These are phyloP conservation scores for Sceloporus tristichus DNA, from an alignment of 2,113 vertebrate species.

Conservation along the genomic window DNA sequence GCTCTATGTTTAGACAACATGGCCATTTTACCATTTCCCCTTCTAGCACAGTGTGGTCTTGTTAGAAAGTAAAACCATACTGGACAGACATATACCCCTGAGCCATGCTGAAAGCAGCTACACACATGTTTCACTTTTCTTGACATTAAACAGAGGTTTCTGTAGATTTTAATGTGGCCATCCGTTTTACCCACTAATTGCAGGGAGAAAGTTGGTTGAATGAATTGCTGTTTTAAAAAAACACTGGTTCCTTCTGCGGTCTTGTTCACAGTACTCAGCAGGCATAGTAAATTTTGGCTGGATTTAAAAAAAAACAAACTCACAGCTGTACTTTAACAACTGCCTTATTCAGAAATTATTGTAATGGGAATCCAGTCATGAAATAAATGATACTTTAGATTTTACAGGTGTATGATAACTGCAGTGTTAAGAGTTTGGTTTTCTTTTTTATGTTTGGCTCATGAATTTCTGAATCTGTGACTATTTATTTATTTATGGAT, in stretches of 20 bases:
- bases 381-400: constrained; percentile 57
- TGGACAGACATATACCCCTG: not conserved
- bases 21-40: not conserved
- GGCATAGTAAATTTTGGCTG: constrained; percentile 50
- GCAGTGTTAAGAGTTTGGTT: constrained; percentile 11
- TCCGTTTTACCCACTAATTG: constrained; percentile 12
- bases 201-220: constrained; percentile 41
- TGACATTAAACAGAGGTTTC: constrained; percentile 30
- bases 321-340: constrained; percentile 14
- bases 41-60: not conserved
- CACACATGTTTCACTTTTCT: constrained; percentile 23
- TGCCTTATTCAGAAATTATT: constrained; percentile 18
- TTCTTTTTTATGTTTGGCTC: constrained; percentile 63
- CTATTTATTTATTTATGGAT: not conserved
- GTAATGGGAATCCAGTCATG: constrained; percentile 43
- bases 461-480: constrained; percentile 58
- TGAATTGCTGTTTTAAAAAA: constrained; percentile 54
- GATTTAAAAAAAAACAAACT: constrained; percentile 29
- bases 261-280: constrained; percentile 46
- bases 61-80: constrained; percentile 15
- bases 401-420: constrained; percentile 67
- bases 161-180: constrained; percentile 9
- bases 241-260: constrained; percentile 42
- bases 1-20: not conserved
- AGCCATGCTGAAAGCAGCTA: not conserved